A percentile compares a stretch with the other conserved stretches of the same genome.
phyloP scores from a whole-genome alignment of 2,888 invertebrate genomes.

The Drosophila bunnanda region DNA sequence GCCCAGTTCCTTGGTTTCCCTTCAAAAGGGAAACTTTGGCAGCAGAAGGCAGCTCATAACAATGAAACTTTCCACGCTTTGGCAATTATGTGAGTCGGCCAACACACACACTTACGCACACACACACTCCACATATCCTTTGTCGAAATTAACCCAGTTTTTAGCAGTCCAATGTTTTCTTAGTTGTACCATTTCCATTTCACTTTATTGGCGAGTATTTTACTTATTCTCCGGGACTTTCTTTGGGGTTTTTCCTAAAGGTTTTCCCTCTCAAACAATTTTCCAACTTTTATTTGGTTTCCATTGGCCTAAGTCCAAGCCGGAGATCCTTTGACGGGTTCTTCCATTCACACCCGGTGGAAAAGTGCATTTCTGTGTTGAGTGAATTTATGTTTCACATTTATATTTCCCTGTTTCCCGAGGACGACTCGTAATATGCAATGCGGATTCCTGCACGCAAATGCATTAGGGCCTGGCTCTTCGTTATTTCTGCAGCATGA shows the following conservation, averaged over 20 bases:
- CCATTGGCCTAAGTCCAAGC: conserved; percentile 26
- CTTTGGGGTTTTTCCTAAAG: conserved; percentile 11
- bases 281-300: conserved; percentile 56
- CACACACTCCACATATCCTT: conserved; percentile 28
- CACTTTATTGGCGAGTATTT: conserved; percentile 27
- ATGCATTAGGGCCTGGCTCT: conserved; percentile 33
- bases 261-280: conserved; percentile 21
- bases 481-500: conserved; percentile 35
- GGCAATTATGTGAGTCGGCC: conserved; percentile 52
- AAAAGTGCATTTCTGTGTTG: conserved; percentile 57
- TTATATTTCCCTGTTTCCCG: conserved; percentile 15
- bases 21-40: conserved; percentile 55
- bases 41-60: conserved; percentile 62
- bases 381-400: conserved; percentile 39
- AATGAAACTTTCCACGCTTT: conserved; percentile 75
- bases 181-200: conserved; percentile 53
- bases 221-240: conserved; percentile 11
- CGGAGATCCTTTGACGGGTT: conserved; percentile 16
- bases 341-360: conserved; percentile 1
- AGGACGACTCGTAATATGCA: conserved; percentile 40
- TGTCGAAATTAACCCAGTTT: conserved; percentile 76
- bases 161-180: conserved; percentile 46
- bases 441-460: conserved; percentile 45
- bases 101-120: conserved; percentile 21
- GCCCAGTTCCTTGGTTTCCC: conserved; percentile 20